Conservation (phyloP, 2,113 vertebrate genomes). For the Aegotheles bennettii region DNA sequence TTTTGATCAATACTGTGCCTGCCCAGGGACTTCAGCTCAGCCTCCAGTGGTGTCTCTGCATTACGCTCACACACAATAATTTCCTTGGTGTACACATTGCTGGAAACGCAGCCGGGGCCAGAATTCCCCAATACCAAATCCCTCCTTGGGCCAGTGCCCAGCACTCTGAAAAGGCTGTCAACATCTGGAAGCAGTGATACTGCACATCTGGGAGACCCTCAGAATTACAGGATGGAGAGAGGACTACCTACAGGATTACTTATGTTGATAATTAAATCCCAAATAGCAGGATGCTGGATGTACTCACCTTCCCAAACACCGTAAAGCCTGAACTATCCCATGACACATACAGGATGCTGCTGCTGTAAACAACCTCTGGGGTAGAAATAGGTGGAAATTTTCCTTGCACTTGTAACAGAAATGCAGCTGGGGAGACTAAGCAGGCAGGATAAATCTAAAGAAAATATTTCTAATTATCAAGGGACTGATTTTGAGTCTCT, state of each 20-base stretch:
- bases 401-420: neutral
- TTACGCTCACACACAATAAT: conserved; percentile 45
- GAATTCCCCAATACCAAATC: conserved; percentile 45
- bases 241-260: neutral
- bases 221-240: neutral
- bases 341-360: rapidly evolving
- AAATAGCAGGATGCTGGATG: neutral
- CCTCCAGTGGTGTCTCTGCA: conserved; percentile 7
- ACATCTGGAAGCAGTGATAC: conserved; percentile 60
- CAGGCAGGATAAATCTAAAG: neutral
- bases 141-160: conserved; percentile 49
- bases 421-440: neutral
- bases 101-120: conserved; percentile 20
- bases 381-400: neutral
- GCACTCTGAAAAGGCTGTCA: neutral
- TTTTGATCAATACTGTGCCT: neutral
- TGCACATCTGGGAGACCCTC: conserved; percentile 44
- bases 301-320: neutral
- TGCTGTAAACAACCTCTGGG: neutral
- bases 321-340: neutral
- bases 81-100: neutral
- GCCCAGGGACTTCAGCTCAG: neutral
- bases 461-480: neutral
- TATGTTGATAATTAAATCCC: conserved; percentile 31
- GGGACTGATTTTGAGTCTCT: neutral